Percentiles rank a stretch among this genome's conserved stretches.
phyloP scores from a whole-genome alignment of 2,113 vertebrate species.

The Theropithecus gelada region DNA sequence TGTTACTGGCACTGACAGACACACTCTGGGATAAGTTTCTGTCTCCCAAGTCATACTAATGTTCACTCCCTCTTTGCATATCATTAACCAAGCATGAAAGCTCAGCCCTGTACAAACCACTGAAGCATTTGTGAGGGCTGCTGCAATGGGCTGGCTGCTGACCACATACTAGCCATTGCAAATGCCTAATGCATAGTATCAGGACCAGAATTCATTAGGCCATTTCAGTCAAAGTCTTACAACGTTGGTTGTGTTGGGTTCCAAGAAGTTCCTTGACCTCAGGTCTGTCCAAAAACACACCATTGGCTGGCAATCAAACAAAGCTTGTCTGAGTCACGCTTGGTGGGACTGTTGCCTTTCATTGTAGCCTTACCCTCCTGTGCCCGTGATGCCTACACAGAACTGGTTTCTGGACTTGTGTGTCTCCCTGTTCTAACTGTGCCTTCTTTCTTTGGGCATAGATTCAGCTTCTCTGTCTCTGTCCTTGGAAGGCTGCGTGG shows the following conservation, averaged over 20 bases:
- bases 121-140: accelerated
- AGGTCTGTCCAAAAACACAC: no score
- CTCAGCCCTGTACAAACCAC: accelerated
- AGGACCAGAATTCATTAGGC: accelerated
- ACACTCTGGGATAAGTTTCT: not conserved
- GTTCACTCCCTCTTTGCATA: not conserved
- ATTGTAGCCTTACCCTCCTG: not conserved
- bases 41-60: not conserved
- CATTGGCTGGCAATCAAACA: not conserved
- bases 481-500: not conserved
- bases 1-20: not conserved
- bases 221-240: not conserved
- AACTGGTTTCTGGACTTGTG: accelerated
- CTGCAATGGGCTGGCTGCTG: accelerated
- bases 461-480: not conserved
- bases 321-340: not conserved
- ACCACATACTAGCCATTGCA: not conserved
- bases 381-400: accelerated
- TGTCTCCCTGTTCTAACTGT: not conserved
- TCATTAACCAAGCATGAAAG: not conserved
- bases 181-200: accelerated
- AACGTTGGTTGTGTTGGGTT: not conserved
- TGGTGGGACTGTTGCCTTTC: accelerated
- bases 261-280: not conserved
- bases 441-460: not conserved